Conservation (phyloP, 2,113 vertebrate genomes). For the Heteronetta atricapilla region DNA sequence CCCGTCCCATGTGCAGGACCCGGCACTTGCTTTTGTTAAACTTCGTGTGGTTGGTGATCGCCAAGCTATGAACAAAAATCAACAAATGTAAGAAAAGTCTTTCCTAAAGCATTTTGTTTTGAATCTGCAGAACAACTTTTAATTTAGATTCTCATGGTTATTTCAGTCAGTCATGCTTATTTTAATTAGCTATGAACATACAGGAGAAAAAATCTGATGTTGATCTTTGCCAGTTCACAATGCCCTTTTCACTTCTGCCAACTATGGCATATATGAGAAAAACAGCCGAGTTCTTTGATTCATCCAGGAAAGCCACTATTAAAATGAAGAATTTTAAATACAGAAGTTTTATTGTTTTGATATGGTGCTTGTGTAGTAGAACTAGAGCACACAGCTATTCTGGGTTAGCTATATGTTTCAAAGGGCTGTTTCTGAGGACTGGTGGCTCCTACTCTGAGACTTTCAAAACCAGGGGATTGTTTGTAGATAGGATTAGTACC, state of each 20-base stretch:
- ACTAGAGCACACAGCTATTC: not conserved
- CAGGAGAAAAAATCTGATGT: not conserved
- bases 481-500: not conserved
- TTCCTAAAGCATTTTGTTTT: not conserved
- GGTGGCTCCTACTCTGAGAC: not conserved
- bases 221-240: not conserved
- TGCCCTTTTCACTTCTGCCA: not conserved
- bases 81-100: not conserved
- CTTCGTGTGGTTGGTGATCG: too few species aligned
- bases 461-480: not conserved
- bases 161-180: not conserved
- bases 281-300: not conserved
- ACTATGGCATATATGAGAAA: not conserved
- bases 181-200: not conserved
- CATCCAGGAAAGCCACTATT: not conserved
- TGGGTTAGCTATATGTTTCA: not conserved
- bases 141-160: not conserved
- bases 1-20: too few species aligned
- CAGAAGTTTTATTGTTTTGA: not conserved
- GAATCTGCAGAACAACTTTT: not conserved
- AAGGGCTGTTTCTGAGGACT: not conserved
- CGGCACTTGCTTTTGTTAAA: too few species aligned
- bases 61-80: not conserved
- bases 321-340: not conserved
- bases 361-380: not conserved